Conservation (phyloP, 1,140 invertebrate genomes). For the Rhyzopertha dominica region DNA sequence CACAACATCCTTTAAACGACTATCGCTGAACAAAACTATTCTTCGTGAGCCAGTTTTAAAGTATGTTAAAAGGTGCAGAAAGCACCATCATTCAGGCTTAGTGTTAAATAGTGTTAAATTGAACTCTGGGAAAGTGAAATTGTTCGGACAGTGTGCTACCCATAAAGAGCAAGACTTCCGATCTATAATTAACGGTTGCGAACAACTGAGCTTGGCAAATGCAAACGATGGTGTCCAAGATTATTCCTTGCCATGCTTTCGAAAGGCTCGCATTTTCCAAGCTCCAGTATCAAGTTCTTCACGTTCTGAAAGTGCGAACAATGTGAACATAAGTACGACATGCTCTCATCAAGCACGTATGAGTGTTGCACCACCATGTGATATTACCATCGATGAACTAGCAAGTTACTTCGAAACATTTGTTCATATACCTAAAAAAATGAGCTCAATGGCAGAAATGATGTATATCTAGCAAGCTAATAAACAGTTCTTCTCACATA, state of each 20-base stretch:
- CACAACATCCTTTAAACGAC: conserved; percentile 38
- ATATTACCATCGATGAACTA: conserved; percentile 84
- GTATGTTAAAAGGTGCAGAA: conserved; percentile 29
- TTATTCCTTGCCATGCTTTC: conserved; percentile 34
- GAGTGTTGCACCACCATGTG: conserved; percentile 58
- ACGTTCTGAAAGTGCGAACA: conserved; percentile 14
- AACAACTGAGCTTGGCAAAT: conserved; percentile 37
- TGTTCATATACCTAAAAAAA: conserved; percentile 92
- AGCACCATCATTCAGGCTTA: conserved; percentile 15
- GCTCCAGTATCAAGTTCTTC: conserved; percentile 4
- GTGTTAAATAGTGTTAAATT: conserved; percentile 3
- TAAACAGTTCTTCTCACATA: too few species aligned
- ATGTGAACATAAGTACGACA: conserved; percentile 24
- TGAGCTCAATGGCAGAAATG: conserved; percentile 95
- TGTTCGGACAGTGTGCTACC: conserved; percentile 32
- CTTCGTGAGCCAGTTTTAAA: conserved; percentile 39
- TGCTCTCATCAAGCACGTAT: conserved; percentile 60
- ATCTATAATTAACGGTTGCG: conserved; percentile 38
- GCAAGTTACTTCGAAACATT: conserved; percentile 90
- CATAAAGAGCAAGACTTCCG: conserved; percentile 37
- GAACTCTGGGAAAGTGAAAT: conserved; percentile 25
- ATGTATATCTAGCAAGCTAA: conserved; percentile 98
- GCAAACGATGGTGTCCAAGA: conserved; percentile 23
- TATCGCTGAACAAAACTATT: conserved; percentile 30
- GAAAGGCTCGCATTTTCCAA: conserved; percentile 16